Evolutionary conservation across 1,140 invertebrate species (phyloP), one percentile per base, ranked within the genome.

Genomic region (Protaetia brevitarsis): DNA sequence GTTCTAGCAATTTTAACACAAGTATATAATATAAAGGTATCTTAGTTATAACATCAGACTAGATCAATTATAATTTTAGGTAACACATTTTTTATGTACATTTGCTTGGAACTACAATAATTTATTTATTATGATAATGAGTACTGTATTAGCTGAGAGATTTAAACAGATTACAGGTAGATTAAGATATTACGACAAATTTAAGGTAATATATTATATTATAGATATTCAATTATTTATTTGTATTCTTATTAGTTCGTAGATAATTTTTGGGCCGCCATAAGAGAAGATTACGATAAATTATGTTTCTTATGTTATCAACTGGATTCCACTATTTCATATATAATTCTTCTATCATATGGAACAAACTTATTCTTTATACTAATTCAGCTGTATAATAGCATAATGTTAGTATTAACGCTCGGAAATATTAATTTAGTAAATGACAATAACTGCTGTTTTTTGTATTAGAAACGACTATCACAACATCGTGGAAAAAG

Each of bases 41-140:
- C n/a, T n/a, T n/a, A n/a, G n/a, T n/a, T n/a, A n/a, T n/a, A n/a
- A n/a, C n/a, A n/a, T n/a, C n/a, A n/a, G n/a, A n/a, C n/a, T n/a
- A n/a, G n/a, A n/a, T n/a, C n/a, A n/a, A n/a, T 34, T 65, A 29
- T 51, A 16, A 60, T 70, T 72, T 63, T 30, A 73, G 69, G 56
- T 69, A 3, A 37, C 68, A 16, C 63, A 21, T 2, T 29, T 69
- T 19, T 67, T 67, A 30, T 37, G 64, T 8, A 66, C 63, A 16
- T 45, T 73, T 16, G 64, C 58, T 58, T 71, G 68, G 69, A 64
- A 69, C 2, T 66, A 69, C 10, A 73, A 72, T 36, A 71, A 73
- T 68, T 37, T 73, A 29, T 73, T 73, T 64, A 70, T 73, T 28
- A 71, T 72, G 8, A 21, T 73, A 30, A 63, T 70, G 11, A 73